Percentiles rank a stretch among this genome's conserved stretches.
Conservation (phyloP, 2,797 vertebrate species). For the Crenichthys baileyi region DNA sequence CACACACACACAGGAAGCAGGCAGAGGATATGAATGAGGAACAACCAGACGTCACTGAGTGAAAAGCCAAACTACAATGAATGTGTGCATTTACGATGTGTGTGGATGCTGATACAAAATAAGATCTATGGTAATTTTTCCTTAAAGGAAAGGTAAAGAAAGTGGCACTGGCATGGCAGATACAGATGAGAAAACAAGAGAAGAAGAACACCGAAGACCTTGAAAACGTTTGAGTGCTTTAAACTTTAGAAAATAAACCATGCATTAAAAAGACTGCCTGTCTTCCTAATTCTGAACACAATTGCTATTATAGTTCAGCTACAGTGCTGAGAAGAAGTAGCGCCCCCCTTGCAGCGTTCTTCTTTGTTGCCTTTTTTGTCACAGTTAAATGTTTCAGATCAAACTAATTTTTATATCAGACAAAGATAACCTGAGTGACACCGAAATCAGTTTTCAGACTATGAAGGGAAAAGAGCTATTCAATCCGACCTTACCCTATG, state of each 20-base stretch:
- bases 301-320: no score
- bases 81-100: constrained; percentile 20
- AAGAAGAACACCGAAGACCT: no score
- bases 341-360: no score
- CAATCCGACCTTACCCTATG: not conserved
- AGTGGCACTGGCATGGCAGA: not conserved
- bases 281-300: not conserved
- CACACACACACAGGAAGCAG: constrained; percentile 28
- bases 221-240: not conserved
- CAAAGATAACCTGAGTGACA: no score
- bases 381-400: no score
- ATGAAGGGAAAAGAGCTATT: not conserved
- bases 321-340: no score
- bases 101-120: constrained; percentile 24
- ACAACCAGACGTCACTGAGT: constrained; percentile 41
- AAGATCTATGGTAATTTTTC: not conserved
- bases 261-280: not conserved
- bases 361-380: no score
- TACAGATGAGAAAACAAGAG: no score
- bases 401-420: no score
- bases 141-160: not conserved
- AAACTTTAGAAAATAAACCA: no score
- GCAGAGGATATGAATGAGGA: constrained; percentile 22
- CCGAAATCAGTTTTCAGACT: no score
- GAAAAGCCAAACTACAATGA: constrained; percentile 41